These are phyloP conservation scores for Anabas testudineus DNA, from an alignment of 2,797 vertebrate species.

Conservation along the genomic window DNA sequence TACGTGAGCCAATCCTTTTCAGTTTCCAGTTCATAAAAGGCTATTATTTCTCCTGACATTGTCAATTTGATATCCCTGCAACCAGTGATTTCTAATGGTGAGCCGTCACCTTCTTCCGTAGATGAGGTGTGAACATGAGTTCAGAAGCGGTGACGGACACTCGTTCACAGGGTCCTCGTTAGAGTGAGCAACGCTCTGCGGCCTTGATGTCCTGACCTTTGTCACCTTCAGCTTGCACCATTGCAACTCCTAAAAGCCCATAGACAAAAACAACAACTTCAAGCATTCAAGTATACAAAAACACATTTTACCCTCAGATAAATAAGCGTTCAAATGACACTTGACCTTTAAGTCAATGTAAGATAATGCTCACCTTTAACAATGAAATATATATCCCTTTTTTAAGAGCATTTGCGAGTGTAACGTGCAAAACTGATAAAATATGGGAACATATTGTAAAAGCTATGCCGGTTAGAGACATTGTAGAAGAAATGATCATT, in stretches of 20 bases:
- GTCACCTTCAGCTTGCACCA: constrained; percentile 25
- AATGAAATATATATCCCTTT: background rate
- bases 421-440: background rate
- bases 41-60: constrained; percentile 59
- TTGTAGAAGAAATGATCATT: background rate
- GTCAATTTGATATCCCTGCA: constrained; percentile 52
- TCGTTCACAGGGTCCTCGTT: constrained; percentile 18
- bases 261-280: constrained; percentile 31
- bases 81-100: constrained; percentile 36
- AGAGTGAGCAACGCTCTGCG: constrained; percentile 1
- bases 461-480: background rate
- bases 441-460: background rate
- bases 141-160: constrained; percentile 12
- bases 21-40: constrained; percentile 35
- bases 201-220: constrained; percentile 38
- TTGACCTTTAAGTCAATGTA: background rate
- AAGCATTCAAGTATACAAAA: background rate
- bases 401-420: background rate
- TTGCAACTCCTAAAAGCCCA: constrained; percentile 6
- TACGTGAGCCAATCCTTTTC: constrained; percentile 39
- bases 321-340: constrained; percentile 10
- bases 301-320: background rate
- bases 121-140: constrained; percentile 57
- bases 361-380: background rate
- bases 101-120: constrained; percentile 46